phyloP scores from a whole-genome alignment of 2,888 invertebrate species.

The Athetis lepigone region DNA sequence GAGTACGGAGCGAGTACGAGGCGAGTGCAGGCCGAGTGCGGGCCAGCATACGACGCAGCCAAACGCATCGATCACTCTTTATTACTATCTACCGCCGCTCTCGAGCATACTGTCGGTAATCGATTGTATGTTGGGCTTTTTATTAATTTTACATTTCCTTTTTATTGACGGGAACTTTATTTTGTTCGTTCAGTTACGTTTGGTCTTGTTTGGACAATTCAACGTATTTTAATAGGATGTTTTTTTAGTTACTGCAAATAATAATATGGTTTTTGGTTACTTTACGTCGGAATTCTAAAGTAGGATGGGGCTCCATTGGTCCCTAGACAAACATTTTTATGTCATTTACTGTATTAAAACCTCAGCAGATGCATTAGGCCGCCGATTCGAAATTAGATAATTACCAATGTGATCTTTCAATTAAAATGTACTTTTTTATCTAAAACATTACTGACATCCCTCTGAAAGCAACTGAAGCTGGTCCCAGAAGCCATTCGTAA shows the following conservation, averaged over 20 bases:
- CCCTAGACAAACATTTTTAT: no score
- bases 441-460: no score
- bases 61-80: conserved; percentile 66
- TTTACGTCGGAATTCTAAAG: not conserved
- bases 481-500: no score
- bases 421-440: no score
- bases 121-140: conserved; percentile 53
- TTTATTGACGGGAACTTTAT: conserved; percentile 50
- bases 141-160: conserved; percentile 55
- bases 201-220: conserved; percentile 24
- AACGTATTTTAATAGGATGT: conserved; percentile 14
- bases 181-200: conserved; percentile 29
- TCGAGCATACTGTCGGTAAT: conserved; percentile 53
- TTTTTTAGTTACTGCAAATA: conserved; percentile 18
- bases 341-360: no score
- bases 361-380: no score
- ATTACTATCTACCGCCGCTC: conserved; percentile 54
- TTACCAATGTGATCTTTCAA: no score
- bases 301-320: no score
- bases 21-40: conserved; percentile 22
- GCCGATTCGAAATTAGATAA: no score
- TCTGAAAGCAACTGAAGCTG: no score
- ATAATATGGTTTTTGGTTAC: not conserved
- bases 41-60: conserved; percentile 32
- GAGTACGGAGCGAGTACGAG: conserved; percentile 5